Conservation (phyloP, 1,140 invertebrate genomes). For the Hylaeus anthracinus region DNA sequence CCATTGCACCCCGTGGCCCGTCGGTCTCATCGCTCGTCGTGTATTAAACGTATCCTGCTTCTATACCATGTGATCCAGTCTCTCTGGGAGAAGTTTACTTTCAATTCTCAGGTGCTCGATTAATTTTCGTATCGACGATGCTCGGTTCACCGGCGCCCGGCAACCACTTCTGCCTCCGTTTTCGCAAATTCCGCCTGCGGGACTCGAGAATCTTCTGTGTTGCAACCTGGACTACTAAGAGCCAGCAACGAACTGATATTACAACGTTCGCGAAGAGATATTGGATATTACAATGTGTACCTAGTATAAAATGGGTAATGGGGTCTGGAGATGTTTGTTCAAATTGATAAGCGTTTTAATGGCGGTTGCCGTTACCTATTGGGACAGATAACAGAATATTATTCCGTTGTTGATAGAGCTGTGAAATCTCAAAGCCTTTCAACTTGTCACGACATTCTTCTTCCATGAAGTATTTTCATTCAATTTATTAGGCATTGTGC, state of each 20-base stretch:
- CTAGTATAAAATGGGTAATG: too few species aligned
- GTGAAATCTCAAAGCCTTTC: too few species aligned
- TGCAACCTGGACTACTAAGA: background rate
- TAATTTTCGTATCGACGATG: constrained; percentile 58
- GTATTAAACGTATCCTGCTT: constrained; percentile 52
- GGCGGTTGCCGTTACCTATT: too few species aligned
- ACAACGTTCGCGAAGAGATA: background rate
- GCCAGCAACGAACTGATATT: background rate
- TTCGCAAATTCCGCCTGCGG: constrained; percentile 41
- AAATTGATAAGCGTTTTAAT: too few species aligned
- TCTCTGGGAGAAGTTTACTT: constrained; percentile 55
- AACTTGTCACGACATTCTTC: too few species aligned
- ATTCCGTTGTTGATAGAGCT: too few species aligned
- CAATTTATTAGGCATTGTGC: too few species aligned
- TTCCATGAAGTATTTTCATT: too few species aligned
- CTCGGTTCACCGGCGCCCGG: background rate
- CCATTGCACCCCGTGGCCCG: constrained; percentile 16
- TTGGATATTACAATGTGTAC: background rate
- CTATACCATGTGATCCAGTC: constrained; percentile 44
- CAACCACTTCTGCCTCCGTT: constrained; percentile 45
- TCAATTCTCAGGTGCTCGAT: constrained; percentile 61
- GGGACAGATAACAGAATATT: too few species aligned
- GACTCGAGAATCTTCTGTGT: background rate
- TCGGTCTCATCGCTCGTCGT: constrained; percentile 3
- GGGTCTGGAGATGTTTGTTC: too few species aligned